Evolutionary conservation across 2,888 invertebrate species (phyloP).

Genomic region (Lagria hirta): DNA sequence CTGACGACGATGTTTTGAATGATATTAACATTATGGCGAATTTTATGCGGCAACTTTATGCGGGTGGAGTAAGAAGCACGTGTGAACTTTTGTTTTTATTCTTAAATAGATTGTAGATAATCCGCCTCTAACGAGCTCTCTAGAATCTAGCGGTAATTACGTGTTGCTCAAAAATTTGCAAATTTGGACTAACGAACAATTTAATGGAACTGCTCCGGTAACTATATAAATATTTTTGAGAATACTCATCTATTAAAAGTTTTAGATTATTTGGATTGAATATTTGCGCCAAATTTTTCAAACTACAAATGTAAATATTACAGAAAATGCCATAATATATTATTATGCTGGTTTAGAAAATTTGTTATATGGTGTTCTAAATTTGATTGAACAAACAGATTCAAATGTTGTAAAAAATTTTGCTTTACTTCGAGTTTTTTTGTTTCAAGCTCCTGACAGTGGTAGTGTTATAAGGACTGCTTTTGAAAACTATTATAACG

Average conservation of each 20-base stretch:
- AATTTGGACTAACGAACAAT: conserved; percentile 36
- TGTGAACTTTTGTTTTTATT: too few relatives aligned
- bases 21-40: conserved; percentile 38
- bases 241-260: conserved; percentile 15
- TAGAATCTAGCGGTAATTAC: not conserved
- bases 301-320: conserved; percentile 41
- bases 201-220: too few relatives aligned
- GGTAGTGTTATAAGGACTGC: conserved; percentile 42
- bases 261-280: conserved; percentile 50
- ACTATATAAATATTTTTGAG: conserved; percentile 33
- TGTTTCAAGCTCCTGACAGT: conserved; percentile 49
- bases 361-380: conserved; percentile 43
- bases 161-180: conserved; percentile 29
- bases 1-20: conserved; percentile 35
- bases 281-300: conserved; percentile 44
- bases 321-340: conserved; percentile 38
- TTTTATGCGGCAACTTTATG: conserved; percentile 41
- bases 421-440: conserved; percentile 46
- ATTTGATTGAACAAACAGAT: conserved; percentile 43
- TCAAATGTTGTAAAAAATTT: conserved; percentile 47
- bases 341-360: conserved; percentile 9
- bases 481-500: conserved; percentile 43
- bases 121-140: too few relatives aligned
- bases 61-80: conserved; percentile 39
- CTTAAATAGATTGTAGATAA: too few relatives aligned